Evolutionary conservation across 2,113 vertebrate genomes (phyloP).

Genomic region (Trematomus loennbergii): DNA sequence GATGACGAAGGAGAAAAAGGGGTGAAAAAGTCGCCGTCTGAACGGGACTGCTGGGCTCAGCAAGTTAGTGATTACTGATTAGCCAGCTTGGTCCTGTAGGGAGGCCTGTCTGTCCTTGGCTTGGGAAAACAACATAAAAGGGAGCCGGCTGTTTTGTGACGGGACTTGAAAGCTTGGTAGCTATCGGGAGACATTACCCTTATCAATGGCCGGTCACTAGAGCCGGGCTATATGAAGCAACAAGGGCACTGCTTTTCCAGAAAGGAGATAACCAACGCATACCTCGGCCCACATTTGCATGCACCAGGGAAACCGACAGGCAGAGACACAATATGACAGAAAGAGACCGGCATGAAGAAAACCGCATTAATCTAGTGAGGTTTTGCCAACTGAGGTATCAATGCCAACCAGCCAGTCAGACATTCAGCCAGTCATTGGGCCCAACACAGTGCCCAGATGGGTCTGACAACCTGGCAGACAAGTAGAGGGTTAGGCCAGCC

Average conservation of each 20-base stretch:
- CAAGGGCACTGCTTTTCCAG: conserved; percentile 86
- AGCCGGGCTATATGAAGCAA: conserved; percentile 87
- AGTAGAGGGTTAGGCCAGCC: conserved; percentile 12
- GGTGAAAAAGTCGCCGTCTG: conserved; percentile 71
- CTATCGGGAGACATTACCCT: conserved; percentile 90
- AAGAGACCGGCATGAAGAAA: conserved; percentile 11
- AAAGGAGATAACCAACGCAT: conserved; percentile 83
- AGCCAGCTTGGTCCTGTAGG: conserved; percentile 84
- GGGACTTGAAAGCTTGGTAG: conserved; percentile 90
- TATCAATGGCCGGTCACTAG: conserved; percentile 89
- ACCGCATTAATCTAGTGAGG: conserved; percentile 6
- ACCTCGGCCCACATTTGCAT: conserved; percentile 74
- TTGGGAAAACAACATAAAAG: conserved; percentile 92
- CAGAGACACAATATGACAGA: conserved; percentile 45
- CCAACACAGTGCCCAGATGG: conserved; percentile 38
- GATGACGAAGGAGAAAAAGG: conserved; percentile 28
- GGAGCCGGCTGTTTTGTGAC: conserved; percentile 88
- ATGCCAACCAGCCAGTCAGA: conserved; percentile 17
- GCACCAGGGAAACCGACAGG: conserved; percentile 51
- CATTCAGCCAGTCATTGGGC: conserved; percentile 14
- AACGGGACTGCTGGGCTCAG: conserved; percentile 80
- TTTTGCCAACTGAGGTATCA: conserved; percentile 43
- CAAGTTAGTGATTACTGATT: conserved; percentile 92
- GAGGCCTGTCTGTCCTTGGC: conserved; percentile 90
- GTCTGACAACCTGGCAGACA: conserved; percentile 51